Evolutionary conservation across 2,888 invertebrate genomes (phyloP).

Genomic region (Mesochorus sp.): DNA sequence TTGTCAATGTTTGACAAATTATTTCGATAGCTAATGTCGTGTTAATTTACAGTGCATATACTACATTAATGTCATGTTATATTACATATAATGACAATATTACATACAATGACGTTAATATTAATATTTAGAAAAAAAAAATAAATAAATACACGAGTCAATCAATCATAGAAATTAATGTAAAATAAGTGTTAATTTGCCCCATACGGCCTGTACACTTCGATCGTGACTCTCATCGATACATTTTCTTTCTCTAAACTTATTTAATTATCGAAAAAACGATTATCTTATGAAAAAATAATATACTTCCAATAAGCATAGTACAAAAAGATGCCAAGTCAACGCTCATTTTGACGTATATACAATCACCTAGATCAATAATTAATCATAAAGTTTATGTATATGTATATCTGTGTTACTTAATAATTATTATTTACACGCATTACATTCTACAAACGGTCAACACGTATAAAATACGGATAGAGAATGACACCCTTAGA

Average conservation of each 20-base stretch:
- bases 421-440: constrained; percentile 27
- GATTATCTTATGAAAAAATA: constrained; percentile 8
- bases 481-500: not conserved
- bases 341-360: constrained; percentile 17
- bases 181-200: not conserved
- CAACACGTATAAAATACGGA: constrained; percentile 42
- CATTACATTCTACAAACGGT: not conserved
- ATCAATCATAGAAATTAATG: not conserved
- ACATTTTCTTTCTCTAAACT: not conserved
- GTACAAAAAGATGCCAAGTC: constrained; percentile 2
- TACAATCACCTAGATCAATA: constrained; percentile 5
- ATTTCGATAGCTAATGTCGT: not conserved
- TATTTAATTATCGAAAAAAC: not conserved
- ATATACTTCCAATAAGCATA: constrained; percentile 5
- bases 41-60: constrained; percentile 31
- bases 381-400: not conserved
- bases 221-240: not conserved
- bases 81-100: constrained; percentile 4
- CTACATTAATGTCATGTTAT: constrained; percentile 2
- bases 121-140: no score
- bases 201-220: constrained; percentile 23
- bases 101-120: not conserved
- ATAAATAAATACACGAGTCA: not conserved
- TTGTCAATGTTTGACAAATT: constrained; percentile 4
- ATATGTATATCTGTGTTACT: not conserved